These are phyloP conservation scores for Halichoerus grypus DNA, from an alignment of 2,113 vertebrate species.

Conservation along the genomic window DNA sequence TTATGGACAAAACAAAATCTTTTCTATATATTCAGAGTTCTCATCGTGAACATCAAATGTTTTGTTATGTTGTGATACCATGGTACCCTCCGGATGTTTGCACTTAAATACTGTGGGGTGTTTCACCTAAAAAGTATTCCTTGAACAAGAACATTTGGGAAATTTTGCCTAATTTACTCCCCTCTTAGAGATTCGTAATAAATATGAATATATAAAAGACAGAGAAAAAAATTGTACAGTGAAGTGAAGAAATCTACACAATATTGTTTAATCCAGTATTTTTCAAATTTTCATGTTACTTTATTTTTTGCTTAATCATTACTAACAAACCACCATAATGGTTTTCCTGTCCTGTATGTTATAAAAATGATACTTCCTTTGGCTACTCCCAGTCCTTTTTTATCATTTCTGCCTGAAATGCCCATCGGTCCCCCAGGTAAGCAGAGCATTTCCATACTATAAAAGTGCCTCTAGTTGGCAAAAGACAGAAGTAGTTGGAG, in stretches of 20 bases:
- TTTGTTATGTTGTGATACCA: conserved; percentile 17
- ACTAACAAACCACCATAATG: neutral
- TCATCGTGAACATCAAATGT: neutral
- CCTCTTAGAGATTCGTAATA: neutral
- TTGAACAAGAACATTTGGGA: conserved; percentile 8
- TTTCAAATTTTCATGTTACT: neutral
- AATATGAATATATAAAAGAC: neutral
- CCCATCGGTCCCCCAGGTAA: neutral
- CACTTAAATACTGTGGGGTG: conserved; percentile 13
- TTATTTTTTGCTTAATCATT: neutral
- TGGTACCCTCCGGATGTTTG: neutral
- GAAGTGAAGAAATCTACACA: neutral
- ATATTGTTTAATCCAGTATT: neutral
- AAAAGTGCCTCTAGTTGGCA: neutral
- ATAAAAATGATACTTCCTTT: neutral
- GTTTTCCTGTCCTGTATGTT: neutral
- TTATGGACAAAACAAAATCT: conserved; percentile 28
- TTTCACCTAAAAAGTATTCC: conserved; percentile 40
- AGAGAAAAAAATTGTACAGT: neutral
- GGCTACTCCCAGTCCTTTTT: neutral
- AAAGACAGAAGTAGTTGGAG: neutral
- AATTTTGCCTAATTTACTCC: neutral
- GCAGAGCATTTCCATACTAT: neutral
- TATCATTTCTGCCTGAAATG: neutral
- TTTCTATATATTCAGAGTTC: neutral